Conservation (phyloP, 2,113 vertebrate genomes). For the Thermophis baileyi region DNA sequence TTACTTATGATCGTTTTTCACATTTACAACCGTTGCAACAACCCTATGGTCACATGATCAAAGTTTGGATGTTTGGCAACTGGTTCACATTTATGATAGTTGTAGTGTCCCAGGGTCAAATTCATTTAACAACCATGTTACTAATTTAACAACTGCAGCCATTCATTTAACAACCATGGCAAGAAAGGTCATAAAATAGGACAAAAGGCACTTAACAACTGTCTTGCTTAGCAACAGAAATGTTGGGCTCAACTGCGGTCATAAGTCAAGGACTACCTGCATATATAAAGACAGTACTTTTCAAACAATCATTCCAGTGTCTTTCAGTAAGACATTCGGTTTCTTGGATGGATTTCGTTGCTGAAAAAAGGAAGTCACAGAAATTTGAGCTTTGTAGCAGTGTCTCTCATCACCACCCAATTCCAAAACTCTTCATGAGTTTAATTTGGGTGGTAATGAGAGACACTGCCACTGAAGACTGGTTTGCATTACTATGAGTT, state of each 20-base stretch:
- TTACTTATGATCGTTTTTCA: not conserved
- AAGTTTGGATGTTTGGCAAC: not conserved
- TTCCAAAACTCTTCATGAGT: not conserved
- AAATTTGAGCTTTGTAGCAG: not conserved
- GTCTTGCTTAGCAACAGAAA: not conserved
- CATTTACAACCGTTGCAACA: not conserved
- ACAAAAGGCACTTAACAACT: not conserved
- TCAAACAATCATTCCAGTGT: not conserved
- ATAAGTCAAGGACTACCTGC: not conserved
- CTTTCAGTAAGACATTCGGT: not conserved
- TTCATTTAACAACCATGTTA: not conserved
- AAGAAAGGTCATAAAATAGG: not conserved
- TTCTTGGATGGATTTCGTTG: not conserved
- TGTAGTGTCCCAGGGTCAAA: not conserved
- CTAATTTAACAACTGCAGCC: not conserved
- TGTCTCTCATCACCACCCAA: not conserved
- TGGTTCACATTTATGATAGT: not conserved
- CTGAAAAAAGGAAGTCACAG: not conserved
- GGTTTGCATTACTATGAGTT: not conserved
- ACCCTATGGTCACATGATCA: not conserved
- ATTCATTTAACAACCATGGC: not conserved
- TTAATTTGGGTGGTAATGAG: not conserved
- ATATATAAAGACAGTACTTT: not conserved
- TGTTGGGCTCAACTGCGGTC: not conserved
- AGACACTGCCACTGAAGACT: not conserved